Evolutionary conservation across 2,888 invertebrate genomes (phyloP), one percentile per base, ranked within the genome.

Genomic region (Dione vanillae): DNA sequence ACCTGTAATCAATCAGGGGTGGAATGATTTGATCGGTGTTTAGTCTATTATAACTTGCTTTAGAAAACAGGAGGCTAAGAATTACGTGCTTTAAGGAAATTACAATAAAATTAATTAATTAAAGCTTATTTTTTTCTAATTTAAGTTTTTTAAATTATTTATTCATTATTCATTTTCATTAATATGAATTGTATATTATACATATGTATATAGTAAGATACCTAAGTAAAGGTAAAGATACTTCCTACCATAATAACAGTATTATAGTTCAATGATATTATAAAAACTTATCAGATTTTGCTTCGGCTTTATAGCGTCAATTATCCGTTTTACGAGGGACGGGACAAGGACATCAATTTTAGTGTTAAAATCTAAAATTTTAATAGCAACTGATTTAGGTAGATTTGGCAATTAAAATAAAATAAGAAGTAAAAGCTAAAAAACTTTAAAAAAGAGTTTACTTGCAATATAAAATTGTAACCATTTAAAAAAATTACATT

Each of bases 1-100:
- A 82, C 85, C 81, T 78, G 82, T 81, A 86, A 89, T 89, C 87
- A 90, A 89, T 90, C 84, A 86, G 84, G 82, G 78, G 65, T 70
- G 51, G 81, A 82, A 78, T 76, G 71, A 77, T 79, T 49, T 58
- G 73, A 76, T 75, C 75, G 77, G 82, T 82, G 81, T 86, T 68
- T 62, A 68, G 62, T 51, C 40, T 51, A 59, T 59, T 67, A 64
- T 9, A 40, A 37, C 27, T 49, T 40, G 16, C 19, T 64, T 49
- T 37, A 9, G 56, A 1, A 40, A 56, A 56, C 37, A 16, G 54
- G 54, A 56, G 56, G 56, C 10, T 7, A 16, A 9, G 0, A 56
- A 16, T 6, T 56, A 16, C 37, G 11, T 56, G 2, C 0, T 20
- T 37, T 40, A 10, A 37, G 37, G 5, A 11, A 49, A 49, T 20